These are phyloP conservation scores for Campopleginae sp. DNA, from an alignment of 2,888 invertebrate species.

Conservation along the genomic window DNA sequence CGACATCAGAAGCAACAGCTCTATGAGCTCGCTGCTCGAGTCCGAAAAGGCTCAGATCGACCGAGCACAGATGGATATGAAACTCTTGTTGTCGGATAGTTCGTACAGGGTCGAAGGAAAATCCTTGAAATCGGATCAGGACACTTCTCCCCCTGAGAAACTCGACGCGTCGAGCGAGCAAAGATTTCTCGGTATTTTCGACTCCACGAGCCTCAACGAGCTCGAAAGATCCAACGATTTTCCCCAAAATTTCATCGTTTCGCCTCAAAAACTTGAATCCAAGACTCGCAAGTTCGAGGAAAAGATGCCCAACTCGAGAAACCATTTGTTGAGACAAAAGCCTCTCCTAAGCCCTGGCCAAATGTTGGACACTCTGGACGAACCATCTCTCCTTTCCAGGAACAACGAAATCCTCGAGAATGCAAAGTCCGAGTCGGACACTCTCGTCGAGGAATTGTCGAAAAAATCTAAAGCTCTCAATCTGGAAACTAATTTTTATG, in stretches of 20 bases:
- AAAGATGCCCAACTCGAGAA: conserved; percentile 79
- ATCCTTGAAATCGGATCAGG: conserved; percentile 64
- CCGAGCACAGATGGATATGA: conserved; percentile 77
- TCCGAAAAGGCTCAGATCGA: conserved; percentile 83
- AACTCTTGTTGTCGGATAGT: conserved; percentile 74
- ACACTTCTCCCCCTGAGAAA: conserved; percentile 69
- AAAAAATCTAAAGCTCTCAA: conserved; percentile 75
- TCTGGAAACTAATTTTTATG: conserved; percentile 6
- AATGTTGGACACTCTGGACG: conserved; percentile 46
- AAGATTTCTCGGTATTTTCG: conserved; percentile 67
- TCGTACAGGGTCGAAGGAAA: conserved; percentile 71
- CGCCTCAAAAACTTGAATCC: conserved; percentile 76
- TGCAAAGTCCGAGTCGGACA: conserved; percentile 79
- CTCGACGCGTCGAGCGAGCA: conserved; percentile 67
- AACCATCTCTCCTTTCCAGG: conserved; percentile 10
- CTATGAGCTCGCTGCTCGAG: conserved; percentile 82
- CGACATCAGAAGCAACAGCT: conserved; percentile 84
- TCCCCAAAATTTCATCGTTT: conserved; percentile 49
- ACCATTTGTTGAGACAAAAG: conserved; percentile 41
- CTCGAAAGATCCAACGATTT: conserved; percentile 51
- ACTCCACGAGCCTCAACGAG: conserved; percentile 68
- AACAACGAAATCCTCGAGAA: conserved; percentile 71
- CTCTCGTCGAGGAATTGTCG: conserved; percentile 80
- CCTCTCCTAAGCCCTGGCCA: conserved; percentile 36
- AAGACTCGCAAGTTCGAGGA: conserved; percentile 82